Percentiles rank a stretch among this genome's conserved stretches.
phyloP scores from a whole-genome alignment of 1,140 invertebrate genomes.

The Apis dorsata region DNA sequence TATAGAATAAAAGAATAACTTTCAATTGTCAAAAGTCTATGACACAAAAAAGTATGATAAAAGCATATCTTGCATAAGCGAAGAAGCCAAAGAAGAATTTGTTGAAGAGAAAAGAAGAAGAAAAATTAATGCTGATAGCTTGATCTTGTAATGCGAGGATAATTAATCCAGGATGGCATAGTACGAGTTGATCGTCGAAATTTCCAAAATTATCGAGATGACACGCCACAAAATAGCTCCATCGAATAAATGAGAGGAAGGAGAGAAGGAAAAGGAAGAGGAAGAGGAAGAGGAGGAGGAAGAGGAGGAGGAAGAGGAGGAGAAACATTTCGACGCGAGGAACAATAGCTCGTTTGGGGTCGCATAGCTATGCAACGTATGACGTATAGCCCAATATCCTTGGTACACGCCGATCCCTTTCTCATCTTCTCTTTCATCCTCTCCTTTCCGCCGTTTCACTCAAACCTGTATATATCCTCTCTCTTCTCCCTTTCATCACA shows the following conservation, averaged over 20 bases:
- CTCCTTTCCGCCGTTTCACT: neutral
- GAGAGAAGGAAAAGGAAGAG: neutral
- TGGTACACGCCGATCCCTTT: slow-evolving; percentile 51
- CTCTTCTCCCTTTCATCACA: slow-evolving; percentile 16
- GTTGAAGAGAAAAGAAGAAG: no score
- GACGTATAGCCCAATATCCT: slow-evolving; percentile 67
- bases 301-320: slow-evolving; percentile 11
- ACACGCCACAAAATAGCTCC: slow-evolving; percentile 59
- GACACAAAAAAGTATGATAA: no score
- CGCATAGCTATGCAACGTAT: slow-evolving; percentile 65
- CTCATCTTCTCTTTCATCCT: neutral
- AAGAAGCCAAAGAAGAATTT: neutral
- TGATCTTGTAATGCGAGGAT: neutral
- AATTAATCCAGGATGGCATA: slow-evolving; percentile 45
- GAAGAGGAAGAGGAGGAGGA: neutral
- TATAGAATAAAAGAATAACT: no score
- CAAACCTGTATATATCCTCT: neutral
- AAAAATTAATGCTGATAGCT: slow-evolving; percentile 7
- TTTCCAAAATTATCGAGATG: slow-evolving; percentile 60
- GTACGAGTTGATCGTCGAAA: slow-evolving; percentile 44
- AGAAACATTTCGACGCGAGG: slow-evolving; percentile 60
- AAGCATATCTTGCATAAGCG: neutral
- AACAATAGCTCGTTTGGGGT: slow-evolving; percentile 68
- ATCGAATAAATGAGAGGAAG: neutral
- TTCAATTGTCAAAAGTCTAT: no score